Evolutionary conservation across 1,140 invertebrate species (phyloP), one percentile per base, ranked within the genome.

Genomic region (Dinothrombium tinctorium): DNA sequence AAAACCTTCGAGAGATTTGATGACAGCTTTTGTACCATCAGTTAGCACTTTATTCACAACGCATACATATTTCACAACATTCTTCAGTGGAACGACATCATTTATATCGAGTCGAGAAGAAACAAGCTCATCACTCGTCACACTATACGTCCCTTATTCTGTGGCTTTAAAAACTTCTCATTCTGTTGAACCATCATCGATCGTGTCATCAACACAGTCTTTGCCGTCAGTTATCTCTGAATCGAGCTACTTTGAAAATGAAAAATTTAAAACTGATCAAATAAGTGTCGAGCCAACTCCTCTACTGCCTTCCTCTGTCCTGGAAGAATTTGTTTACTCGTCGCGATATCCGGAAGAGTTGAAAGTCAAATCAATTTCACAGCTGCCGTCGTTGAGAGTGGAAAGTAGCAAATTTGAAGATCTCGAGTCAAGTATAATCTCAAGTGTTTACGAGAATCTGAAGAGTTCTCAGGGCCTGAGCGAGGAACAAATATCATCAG

Each of bases 41-140:
- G 40, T 53, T 25, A 33, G 39, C 2, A 53, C 51, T 5, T 42
- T 51, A 15, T 49, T 44, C 29, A 51, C 45, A 4, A 53, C 52
- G 2, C 43, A 49, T 20, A 53, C 52, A 3, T 53, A 48, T 36
- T 53, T 47, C 21, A 53, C 51, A 9, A 53, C 52, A 9, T 28
- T 50, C 8, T 50, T 52, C 21, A 44, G 40, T n/a, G 50, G 45
- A 22, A 42, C 43, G 2, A 48, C 37, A 15, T 45, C 47, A 14
- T 41, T 44, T 17, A 24, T 52, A 11, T 41, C 42, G 6, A 47
- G 41, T 36, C 32, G 49, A 11, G 45, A 51, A 38, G 47, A 47
- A 28, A 37, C 45, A 36, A 42, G 47, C 4, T 47, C 47, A 7
- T 50, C 49, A 24, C 44, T 49, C 22, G 41, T 51, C 9, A 52